phyloP scores from a whole-genome alignment of 1,140 invertebrate species.

The Bombus fervidus region DNA sequence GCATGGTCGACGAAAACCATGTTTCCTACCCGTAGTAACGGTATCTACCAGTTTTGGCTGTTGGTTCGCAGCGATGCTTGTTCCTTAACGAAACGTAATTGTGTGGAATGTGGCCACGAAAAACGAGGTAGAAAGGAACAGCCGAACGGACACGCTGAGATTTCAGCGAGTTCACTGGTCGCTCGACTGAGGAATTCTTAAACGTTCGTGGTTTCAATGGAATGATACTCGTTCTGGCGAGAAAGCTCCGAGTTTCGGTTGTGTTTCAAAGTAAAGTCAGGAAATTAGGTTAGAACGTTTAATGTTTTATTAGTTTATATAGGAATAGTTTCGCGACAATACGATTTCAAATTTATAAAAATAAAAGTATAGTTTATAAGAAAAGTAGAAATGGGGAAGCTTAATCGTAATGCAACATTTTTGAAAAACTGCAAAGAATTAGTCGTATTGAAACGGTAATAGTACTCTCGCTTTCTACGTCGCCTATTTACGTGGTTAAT shows the following conservation, averaged over 20 bases:
- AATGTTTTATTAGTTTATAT: no score
- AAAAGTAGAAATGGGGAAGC: background rate
- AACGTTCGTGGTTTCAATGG: background rate
- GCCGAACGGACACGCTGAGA: background rate
- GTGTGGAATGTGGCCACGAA: slow-evolving; percentile 20
- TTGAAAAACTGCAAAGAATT: background rate
- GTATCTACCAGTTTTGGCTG: slow-evolving; percentile 59
- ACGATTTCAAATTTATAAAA: background rate
- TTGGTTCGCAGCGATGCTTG: slow-evolving; percentile 9
- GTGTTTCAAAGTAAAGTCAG: no score
- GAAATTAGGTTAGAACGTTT: no score
- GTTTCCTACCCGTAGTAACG: slow-evolving; percentile 44
- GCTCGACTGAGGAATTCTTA: background rate
- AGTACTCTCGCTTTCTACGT: background rate
- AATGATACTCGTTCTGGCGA: background rate
- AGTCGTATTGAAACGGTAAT: background rate
- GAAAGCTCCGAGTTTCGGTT: background rate
- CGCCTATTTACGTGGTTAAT: no score
- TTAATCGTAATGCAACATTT: background rate
- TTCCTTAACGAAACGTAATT: slow-evolving; percentile 43
- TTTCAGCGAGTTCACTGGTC: background rate
- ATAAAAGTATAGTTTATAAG: no score
- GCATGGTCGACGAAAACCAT: slow-evolving; percentile 24
- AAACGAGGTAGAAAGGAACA: slow-evolving; percentile 6
- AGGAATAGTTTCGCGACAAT: background rate